Evolutionary conservation across 2,888 invertebrate species (phyloP).

Genomic region (Leptogaster cylindrica): DNA sequence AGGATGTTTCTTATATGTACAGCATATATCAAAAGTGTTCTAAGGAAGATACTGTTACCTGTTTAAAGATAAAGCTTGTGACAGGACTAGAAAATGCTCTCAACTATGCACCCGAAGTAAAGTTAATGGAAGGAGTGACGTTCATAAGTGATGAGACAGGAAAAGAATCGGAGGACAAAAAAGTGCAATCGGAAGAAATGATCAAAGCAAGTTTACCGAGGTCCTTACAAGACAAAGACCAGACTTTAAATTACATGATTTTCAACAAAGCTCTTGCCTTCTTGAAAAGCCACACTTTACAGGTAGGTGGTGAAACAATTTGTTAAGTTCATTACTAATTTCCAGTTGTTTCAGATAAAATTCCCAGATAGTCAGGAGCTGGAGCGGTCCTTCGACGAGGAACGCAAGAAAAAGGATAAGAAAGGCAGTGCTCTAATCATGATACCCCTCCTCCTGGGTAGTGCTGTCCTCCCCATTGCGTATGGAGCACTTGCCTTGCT

Average conservation of each 20-base stretch:
- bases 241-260: constrained; percentile 76
- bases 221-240: constrained; percentile 73
- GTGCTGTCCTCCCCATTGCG: constrained; percentile 81
- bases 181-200: constrained; percentile 65
- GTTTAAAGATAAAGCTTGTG: constrained; percentile 80
- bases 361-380: constrained; percentile 73
- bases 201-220: constrained; percentile 78
- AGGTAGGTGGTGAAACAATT: constrained; percentile 64
- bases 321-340: neutral
- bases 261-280: constrained; percentile 76
- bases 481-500: constrained; percentile 81
- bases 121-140: constrained; percentile 76
- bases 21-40: constrained; percentile 84
- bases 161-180: constrained; percentile 48
- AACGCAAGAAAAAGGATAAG: constrained; percentile 51
- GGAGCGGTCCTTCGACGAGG: constrained; percentile 64
- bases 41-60: constrained; percentile 71
- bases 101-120: constrained; percentile 68
- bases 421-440: constrained; percentile 68
- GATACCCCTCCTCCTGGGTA: constrained; percentile 79
- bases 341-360: constrained; percentile 66
- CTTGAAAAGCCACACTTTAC: constrained; percentile 79
- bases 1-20: constrained; percentile 70
- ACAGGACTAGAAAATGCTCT: constrained; percentile 77
- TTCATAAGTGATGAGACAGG: constrained; percentile 72